Evolutionary conservation across 2,797 vertebrate species (phyloP).

Genomic region (Apodemus agrarius): DNA sequence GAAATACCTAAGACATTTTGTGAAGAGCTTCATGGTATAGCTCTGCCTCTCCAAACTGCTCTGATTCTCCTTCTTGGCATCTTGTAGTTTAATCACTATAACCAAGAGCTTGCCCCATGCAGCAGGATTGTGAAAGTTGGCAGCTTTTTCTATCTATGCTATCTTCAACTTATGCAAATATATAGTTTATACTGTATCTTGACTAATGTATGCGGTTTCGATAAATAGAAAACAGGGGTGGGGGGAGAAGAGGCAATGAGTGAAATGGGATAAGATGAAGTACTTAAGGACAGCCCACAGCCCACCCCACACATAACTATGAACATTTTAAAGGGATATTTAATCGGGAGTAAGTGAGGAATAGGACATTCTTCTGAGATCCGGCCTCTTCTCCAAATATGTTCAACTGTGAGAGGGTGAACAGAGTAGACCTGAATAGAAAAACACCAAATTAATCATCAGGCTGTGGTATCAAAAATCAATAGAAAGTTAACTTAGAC

Average conservation of each 20-base stretch:
- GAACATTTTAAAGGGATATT: constrained; percentile 3
- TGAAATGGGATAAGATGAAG: background rate
- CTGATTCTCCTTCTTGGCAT: background rate
- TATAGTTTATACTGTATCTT: background rate
- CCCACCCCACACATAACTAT: too few species aligned
- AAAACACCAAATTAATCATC: background rate
- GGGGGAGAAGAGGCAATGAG: background rate
- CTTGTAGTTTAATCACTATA: background rate
- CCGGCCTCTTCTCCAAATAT: background rate
- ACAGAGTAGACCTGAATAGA: background rate
- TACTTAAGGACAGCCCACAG: background rate
- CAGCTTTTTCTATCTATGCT: background rate
- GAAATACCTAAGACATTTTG: background rate
- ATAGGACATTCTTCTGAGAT: background rate
- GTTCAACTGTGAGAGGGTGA: background rate
- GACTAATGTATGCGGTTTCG: background rate
- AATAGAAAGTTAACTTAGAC: constrained; percentile 7
- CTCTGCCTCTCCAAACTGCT: background rate
- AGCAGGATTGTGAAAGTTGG: background rate
- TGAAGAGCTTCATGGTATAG: background rate
- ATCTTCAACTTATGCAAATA: constrained; percentile 21
- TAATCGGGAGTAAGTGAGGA: background rate
- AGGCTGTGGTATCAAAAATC: background rate
- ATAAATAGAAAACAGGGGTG: background rate
- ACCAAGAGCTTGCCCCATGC: too few species aligned